Percentiles rank a stretch among this genome's conserved stretches.
Conservation (phyloP, 2,797 vertebrate genomes). For the Coilia nasus region DNA sequence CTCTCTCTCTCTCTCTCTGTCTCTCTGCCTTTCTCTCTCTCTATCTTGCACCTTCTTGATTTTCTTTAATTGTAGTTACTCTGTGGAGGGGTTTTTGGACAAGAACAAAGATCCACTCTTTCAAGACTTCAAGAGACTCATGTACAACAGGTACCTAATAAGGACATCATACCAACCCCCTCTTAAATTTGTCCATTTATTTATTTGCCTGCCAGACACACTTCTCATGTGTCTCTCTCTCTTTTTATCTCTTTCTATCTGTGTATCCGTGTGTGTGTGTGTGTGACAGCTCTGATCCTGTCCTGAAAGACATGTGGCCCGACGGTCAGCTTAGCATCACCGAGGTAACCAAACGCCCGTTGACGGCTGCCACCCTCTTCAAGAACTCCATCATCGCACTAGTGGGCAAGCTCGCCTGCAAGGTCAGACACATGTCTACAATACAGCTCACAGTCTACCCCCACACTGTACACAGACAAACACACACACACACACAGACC, state of each 20-base stretch:
- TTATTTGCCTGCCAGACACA: not conserved
- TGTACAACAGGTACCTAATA: conserved; percentile 86
- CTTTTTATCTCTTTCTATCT: not conserved
- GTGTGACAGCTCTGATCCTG: conserved; percentile 73
- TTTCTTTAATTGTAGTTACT: conserved; percentile 78
- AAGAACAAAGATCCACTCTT: conserved; percentile 94
- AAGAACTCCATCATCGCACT: conserved; percentile 93
- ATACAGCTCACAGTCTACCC: too few relatives aligned
- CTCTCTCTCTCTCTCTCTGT: conserved; percentile 12
- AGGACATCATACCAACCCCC: not conserved
- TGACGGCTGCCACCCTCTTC: conserved; percentile 89
- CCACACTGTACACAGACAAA: not conserved
- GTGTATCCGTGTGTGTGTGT: conserved; percentile 6
- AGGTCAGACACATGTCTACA: conserved; percentile 65
- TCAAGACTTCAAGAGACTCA: conserved; percentile 92
- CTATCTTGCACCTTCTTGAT: not conserved
- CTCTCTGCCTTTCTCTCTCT: conserved; percentile 7
- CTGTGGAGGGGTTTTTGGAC: conserved; percentile 89
- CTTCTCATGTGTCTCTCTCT: not conserved
- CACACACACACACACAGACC: not conserved
- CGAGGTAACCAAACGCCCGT: conserved; percentile 91
- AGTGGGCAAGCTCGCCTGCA: conserved; percentile 89
- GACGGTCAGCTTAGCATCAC: conserved; percentile 91
- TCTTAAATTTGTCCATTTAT: not conserved
- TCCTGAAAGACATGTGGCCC: conserved; percentile 90